Evolutionary conservation across 2,797 vertebrate genomes (phyloP), one percentile per base, ranked within the genome.

Genomic region (Bufotes viridis): DNA sequence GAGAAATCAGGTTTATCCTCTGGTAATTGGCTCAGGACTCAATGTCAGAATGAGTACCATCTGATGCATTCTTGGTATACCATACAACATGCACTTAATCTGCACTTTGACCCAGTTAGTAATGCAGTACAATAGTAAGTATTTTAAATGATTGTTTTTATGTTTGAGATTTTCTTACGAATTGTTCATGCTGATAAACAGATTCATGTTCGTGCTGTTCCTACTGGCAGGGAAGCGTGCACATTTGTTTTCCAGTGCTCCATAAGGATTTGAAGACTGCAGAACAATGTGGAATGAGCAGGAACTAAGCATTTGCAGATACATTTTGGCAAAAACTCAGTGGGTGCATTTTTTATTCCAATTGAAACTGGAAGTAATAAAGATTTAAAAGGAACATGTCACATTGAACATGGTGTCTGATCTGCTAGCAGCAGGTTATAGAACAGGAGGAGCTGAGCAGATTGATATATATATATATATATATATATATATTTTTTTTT

Each of bases 1-100:
- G 57, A 86, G 24, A 69, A 57, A 72, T 29, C 20, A 69, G 65
- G 24, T 87, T 72, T 81, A 72, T 69, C 85, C 65, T 65, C 58
- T 75, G 5, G 65, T 51, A 70, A 57, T 81, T 81, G 65, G 85
- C 67, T 80, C 49, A 70, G 17, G 67, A 72, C 53, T 81, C 85
- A 74, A 17, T 74, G 34, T 60, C 55, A 82, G 11, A 22, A 61
- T 72, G 55, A 63, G n/a, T 29, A 81, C 55, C 69, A 85, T 65
- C 57, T 78, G 74, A 65, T 85, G 17, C 29, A 53, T 78, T 60
- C 17, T 20, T 60, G 15, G 26, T 51, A 24, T 85, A 85, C 34
- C 29, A 74, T 58, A 84, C 15, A 75, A 29, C 53, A 80, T 80
- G 55, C 57, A 61, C 58, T 80, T 60, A 34, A 61, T 61, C 57